These are phyloP conservation scores for Papilio elwesi DNA, from an alignment of 2,888 invertebrate species.

Conservation along the genomic window DNA sequence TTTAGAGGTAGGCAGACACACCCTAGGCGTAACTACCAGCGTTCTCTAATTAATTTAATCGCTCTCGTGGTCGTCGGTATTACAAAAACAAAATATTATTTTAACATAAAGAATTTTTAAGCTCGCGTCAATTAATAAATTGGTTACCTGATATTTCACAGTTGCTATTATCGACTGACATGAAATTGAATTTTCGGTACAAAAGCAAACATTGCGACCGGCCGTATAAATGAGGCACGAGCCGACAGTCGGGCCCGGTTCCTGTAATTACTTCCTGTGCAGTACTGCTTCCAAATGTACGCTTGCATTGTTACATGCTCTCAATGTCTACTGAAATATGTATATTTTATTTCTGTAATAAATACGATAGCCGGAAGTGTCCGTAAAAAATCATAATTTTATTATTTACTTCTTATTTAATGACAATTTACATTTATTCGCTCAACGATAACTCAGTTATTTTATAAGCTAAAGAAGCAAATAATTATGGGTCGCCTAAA, in stretches of 20 bases:
- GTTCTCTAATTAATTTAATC: background rate
- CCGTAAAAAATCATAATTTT: no score
- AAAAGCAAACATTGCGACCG: constrained; percentile 36
- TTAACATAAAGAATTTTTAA: background rate
- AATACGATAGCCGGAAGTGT: no score
- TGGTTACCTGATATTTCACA: constrained; percentile 26
- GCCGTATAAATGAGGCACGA: constrained; percentile 37
- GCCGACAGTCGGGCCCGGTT: constrained; percentile 36
- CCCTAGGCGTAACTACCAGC: background rate
- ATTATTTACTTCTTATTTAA: no score
- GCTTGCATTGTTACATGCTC: constrained; percentile 19
- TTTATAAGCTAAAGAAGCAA: no score
- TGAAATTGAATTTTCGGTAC: constrained; percentile 37
- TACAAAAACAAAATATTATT: background rate
- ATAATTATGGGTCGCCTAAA: no score
- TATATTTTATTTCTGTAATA: background rate
- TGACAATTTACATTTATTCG: no score
- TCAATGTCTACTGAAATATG: background rate
- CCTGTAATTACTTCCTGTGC: constrained; percentile 39
- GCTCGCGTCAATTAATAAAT: constrained; percentile 25
- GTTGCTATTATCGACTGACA: constrained; percentile 29
- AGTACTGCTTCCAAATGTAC: constrained; percentile 27
- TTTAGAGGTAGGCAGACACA: background rate
- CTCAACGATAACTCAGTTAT: background rate
- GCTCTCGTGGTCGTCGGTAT: background rate